A percentile compares a stretch with the other conserved stretches of the same genome.
phyloP scores from a whole-genome alignment of 2,888 invertebrate genomes.

The Tipula confusa region DNA sequence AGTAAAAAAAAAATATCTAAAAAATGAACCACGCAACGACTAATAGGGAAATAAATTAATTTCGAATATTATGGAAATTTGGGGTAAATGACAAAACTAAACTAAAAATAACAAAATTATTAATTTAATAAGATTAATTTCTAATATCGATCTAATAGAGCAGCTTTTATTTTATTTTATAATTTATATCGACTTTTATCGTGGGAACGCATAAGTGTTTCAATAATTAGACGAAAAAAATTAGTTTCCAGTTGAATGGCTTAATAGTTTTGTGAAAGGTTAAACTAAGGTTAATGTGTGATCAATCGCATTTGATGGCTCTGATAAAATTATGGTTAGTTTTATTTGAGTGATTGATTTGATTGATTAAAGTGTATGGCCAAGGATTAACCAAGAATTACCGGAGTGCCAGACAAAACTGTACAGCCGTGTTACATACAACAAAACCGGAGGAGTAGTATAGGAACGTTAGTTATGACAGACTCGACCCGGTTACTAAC shows the following conservation, averaged over 20 bases:
- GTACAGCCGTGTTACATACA: too few relatives aligned
- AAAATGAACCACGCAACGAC: not conserved
- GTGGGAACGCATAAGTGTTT: not conserved
- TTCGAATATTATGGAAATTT: not conserved
- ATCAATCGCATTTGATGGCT: not conserved
- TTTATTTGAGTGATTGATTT: too few relatives aligned
- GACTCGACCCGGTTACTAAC: too few relatives aligned
- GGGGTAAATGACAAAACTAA: not conserved
- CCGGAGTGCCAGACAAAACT: too few relatives aligned
- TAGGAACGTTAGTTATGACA: too few relatives aligned
- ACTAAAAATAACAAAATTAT: not conserved
- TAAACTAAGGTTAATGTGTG: not conserved
- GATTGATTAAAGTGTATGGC: too few relatives aligned
- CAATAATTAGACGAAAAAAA: not conserved
- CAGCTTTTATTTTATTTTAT: not conserved
- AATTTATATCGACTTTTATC: not conserved
- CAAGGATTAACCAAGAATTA: too few relatives aligned
- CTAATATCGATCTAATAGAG: conserved; percentile 7
- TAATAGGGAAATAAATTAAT: conserved; percentile 12
- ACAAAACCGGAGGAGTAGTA: too few relatives aligned
- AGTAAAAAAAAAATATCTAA: not conserved
- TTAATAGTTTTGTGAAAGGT: not conserved
- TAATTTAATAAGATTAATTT: not conserved
- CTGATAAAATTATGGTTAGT: too few relatives aligned
- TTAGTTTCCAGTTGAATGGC: not conserved